Evolutionary conservation across 2,113 vertebrate species (phyloP).

Genomic region (Acanthisitta chloris): DNA sequence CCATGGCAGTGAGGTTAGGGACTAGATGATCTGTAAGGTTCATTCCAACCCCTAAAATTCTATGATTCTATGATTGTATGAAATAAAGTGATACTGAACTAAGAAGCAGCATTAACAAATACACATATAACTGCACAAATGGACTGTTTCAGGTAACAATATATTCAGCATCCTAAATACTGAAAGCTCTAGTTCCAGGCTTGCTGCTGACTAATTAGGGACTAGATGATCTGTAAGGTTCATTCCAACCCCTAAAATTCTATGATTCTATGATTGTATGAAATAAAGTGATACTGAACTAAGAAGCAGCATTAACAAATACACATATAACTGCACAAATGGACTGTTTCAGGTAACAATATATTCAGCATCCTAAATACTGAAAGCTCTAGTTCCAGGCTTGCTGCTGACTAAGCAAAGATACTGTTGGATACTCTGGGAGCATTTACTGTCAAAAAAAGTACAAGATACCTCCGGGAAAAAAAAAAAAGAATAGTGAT

Average conservation of each 20-base stretch:
- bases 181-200: neutral
- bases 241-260: too few relatives aligned
- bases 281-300: neutral
- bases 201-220: conserved; percentile 34
- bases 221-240: too few relatives aligned
- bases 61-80: too few relatives aligned
- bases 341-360: neutral
- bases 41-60: too few relatives aligned
- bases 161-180: neutral
- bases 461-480: neutral
- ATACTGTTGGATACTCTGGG: neutral
- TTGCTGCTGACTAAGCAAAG: conserved; percentile 22
- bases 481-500: neutral
- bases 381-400: neutral
- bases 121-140: neutral
- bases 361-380: neutral
- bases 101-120: neutral
- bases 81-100: neutral
- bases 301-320: neutral
- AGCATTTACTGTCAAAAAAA: conserved; percentile 19
- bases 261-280: too few relatives aligned
- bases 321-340: neutral
- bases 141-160: neutral
- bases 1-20: too few relatives aligned
- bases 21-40: too few relatives aligned